Conservation (phyloP, 2,113 vertebrate genomes). For the Solea senegalensis region DNA sequence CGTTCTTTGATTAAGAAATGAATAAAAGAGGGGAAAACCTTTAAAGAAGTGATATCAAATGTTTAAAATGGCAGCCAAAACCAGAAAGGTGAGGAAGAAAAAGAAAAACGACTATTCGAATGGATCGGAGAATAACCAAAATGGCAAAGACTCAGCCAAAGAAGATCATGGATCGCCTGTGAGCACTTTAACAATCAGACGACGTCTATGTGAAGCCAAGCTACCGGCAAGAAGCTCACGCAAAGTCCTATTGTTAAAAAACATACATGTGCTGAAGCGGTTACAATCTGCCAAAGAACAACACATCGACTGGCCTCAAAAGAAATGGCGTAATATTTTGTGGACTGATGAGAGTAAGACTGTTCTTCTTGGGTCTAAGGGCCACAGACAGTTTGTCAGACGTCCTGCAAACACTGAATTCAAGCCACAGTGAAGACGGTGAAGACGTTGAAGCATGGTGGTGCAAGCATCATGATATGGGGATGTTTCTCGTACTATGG, state of each 20-base stretch:
- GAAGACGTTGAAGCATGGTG: background rate
- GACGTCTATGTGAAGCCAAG: background rate
- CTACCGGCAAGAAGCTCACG: too few relatives aligned
- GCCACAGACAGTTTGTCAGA: background rate
- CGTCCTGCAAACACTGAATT: background rate
- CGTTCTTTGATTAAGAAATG: too few relatives aligned
- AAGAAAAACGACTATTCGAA: too few relatives aligned
- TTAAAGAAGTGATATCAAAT: too few relatives aligned
- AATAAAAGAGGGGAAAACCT: too few relatives aligned
- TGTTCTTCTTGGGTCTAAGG: background rate
- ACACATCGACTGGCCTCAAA: background rate
- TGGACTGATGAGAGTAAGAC: too few relatives aligned
- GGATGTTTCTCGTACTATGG: too few relatives aligned
- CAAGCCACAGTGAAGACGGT: background rate
- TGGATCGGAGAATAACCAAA: background rate
- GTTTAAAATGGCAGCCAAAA: too few relatives aligned
- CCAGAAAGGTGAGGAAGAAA: too few relatives aligned
- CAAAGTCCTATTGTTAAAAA: background rate
- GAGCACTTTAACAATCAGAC: background rate
- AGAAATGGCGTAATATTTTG: too few relatives aligned
- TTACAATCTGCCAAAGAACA: constrained; percentile 1
- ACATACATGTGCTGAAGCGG: background rate
- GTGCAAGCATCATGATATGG: too few relatives aligned
- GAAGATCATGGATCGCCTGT: background rate
- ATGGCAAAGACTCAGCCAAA: background rate